phyloP scores from a whole-genome alignment of 2,888 invertebrate species.

The Lasioglossum lativentre region DNA sequence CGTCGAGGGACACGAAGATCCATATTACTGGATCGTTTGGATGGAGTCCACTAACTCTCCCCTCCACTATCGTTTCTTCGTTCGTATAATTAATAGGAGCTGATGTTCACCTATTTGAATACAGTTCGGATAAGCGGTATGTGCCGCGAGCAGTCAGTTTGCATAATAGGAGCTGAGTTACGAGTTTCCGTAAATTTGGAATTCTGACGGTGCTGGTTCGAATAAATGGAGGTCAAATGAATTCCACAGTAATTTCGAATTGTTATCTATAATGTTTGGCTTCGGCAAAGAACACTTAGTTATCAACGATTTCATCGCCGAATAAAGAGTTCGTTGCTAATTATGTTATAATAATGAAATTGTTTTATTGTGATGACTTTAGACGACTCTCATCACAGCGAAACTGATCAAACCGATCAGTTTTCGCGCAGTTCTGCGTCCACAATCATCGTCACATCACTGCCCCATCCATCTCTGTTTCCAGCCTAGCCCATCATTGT shows the following conservation, averaged over 20 bases:
- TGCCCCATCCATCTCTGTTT: slow-evolving; percentile 15
- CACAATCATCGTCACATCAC: slow-evolving; percentile 12
- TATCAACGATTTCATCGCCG: not conserved
- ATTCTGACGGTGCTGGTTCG: too few relatives aligned
- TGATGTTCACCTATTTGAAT: too few relatives aligned
- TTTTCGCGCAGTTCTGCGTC: not conserved
- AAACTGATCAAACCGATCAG: not conserved
- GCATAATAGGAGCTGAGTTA: too few relatives aligned
- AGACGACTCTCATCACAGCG: not conserved
- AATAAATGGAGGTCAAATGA: too few relatives aligned
- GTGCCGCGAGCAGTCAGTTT: too few relatives aligned
- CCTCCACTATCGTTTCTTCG: too few relatives aligned
- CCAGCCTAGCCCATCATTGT: slow-evolving; percentile 6
- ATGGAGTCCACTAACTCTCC: too few relatives aligned
- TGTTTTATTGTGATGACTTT: not conserved
- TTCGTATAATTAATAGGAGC: too few relatives aligned
- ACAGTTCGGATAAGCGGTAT: too few relatives aligned
- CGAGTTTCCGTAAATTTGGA: too few relatives aligned
- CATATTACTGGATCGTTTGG: too few relatives aligned
- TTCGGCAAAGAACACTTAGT: not conserved
- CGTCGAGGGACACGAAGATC: too few relatives aligned
- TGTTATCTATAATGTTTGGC: not conserved
- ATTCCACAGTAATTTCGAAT: not conserved
- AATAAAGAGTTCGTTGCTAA: not conserved
- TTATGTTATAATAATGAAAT: not conserved